These are phyloP conservation scores for Epizoanthus illoricatus DNA, from an alignment of 92 coral and sea anemone species.

Conservation along the genomic window DNA sequence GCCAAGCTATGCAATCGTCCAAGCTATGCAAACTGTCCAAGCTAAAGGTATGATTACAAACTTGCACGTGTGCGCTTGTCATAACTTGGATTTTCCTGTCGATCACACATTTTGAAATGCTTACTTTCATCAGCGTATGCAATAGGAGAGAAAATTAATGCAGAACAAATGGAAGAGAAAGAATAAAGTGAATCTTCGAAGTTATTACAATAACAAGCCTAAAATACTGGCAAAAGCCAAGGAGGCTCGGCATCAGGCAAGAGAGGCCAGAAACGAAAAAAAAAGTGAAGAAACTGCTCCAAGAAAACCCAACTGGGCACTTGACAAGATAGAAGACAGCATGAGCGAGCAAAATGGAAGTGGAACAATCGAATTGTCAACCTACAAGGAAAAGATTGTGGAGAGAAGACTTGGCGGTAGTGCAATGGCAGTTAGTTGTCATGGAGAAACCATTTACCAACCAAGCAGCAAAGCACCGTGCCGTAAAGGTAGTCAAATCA, in stretches of 20 bases:
- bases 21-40: no score
- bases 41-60: no score
- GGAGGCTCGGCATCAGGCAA: background rate
- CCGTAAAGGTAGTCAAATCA: background rate
- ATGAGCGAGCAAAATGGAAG: no score
- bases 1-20: no score
- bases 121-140: no score
- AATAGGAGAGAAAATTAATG: no score
- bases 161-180: background rate
- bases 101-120: no score
- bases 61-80: no score
- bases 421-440: background rate
- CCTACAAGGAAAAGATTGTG: background rate
- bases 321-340: slow-evolving; percentile 11
- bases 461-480: background rate
- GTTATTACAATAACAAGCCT: background rate
- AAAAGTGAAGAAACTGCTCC: background rate
- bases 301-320: slow-evolving; percentile 12
- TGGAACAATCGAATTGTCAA: background rate
- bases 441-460: background rate
- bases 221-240: slow-evolving; percentile 8
- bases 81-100: no score
- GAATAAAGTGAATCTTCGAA: background rate
- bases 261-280: background rate
- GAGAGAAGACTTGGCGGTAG: background rate